Evolutionary conservation across 2,113 vertebrate species (phyloP), one percentile per base, ranked within the genome.

Genomic region (Parotia lawesii): DNA sequence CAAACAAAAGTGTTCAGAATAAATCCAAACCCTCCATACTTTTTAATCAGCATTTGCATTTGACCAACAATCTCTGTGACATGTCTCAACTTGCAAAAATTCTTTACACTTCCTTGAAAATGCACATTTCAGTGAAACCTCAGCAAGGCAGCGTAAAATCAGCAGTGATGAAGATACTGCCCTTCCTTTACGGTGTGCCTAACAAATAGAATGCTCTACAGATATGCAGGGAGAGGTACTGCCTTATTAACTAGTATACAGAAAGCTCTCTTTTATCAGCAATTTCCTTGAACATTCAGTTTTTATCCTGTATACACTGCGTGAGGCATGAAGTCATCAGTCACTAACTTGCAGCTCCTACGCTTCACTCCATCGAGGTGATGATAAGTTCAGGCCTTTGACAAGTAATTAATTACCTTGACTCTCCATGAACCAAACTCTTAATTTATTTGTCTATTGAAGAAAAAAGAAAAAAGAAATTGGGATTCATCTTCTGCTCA

Each of bases 331-430:
- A 72, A 70, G 42, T n/a, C 69, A 71, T 44, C 81, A 60, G 48
- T 38, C 57, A 78, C 45, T 35, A 64, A 72, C 23, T 40, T 45
- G 22, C n/a, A 85, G 57, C 37, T 82, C 40, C 20, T 15, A 45
- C 0, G 0, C 23, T 77, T 44, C 33, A 51, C 51, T 28, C 20
- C 5, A 0, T 5, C 1, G 4, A 85, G 33, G 13, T 40, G 35
- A 66, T 27, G 5, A 4, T 35, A 77, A 86, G 18, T 65, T 88
- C 56, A 80, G 56, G 66, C 28, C 23, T 87, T 87, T 81, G 47
- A 61, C 11, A 60, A 76, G 33, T 44, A 85, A 67, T 23, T 53
- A 81, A 92, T 16, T 66, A 50, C 19, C 19, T 48, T 51, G 56
- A 37, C 24, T 67, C 76, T 72, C 29, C 2, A 1, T 33, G 12